Conservation (phyloP, 2,888 invertebrate species). For the Coelopa pilipes region DNA sequence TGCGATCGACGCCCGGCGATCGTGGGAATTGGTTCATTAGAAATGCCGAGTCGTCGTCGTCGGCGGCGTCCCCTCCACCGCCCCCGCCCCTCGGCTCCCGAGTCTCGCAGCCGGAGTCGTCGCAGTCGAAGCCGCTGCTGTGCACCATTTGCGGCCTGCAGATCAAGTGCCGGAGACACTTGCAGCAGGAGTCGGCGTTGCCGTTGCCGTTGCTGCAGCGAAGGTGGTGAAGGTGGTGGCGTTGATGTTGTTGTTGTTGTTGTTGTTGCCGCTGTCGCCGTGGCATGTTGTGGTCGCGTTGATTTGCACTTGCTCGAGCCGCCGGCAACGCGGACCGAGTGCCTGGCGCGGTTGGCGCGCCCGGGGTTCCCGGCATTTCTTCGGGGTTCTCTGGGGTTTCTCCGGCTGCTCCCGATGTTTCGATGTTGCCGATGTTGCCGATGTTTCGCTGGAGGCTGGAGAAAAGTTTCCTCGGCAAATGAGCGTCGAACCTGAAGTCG, state of each 20-base stretch:
- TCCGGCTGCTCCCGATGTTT: too few relatives aligned
- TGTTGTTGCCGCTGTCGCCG: not conserved
- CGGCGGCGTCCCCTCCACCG: not conserved
- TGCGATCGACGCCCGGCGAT: slow-evolving; percentile 37
- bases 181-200: not conserved
- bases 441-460: too few relatives aligned
- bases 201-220: not conserved
- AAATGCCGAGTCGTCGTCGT: slow-evolving; percentile 48
- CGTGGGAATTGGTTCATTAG: slow-evolving; percentile 67
- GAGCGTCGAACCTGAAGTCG: too few relatives aligned
- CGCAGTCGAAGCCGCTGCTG: not conserved
- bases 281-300: not conserved
- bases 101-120: not conserved
- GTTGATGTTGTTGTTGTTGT: slow-evolving; percentile 4
- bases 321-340: too few relatives aligned
- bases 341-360: not conserved
- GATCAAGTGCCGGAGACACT: slow-evolving; percentile 8
- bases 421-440: too few relatives aligned
- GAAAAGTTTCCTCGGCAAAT: too few relatives aligned
- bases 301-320: not conserved
- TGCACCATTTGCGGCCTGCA: slow-evolving; percentile 2
- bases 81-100: slow-evolving; percentile 5
- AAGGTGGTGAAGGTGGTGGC: not conserved
- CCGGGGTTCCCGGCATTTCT: too few relatives aligned
- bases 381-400: too few relatives aligned